phyloP scores from a whole-genome alignment of 1,140 invertebrate genomes.

The Zophobas atratus region DNA sequence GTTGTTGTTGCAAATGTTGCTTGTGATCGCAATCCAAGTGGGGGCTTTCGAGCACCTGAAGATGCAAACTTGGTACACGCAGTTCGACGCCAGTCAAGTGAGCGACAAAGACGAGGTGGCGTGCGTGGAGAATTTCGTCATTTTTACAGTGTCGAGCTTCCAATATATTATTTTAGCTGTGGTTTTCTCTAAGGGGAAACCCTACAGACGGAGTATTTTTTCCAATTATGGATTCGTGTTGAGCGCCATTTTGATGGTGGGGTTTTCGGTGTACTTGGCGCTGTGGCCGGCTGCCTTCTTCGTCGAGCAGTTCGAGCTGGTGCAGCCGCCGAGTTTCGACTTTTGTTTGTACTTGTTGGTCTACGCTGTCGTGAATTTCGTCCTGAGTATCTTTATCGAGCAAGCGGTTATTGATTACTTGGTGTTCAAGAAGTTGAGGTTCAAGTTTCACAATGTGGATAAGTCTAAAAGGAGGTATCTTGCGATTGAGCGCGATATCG shows the following conservation, averaged over 20 bases:
- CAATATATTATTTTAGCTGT: conserved; percentile 95
- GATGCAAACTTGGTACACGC: conserved; percentile 81
- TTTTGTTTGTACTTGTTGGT: conserved; percentile 77
- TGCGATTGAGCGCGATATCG: conserved; percentile 73
- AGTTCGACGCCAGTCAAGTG: conserved; percentile 69
- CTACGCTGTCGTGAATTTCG: conserved; percentile 75
- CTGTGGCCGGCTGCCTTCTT: conserved; percentile 79
- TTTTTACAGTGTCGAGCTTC: conserved; percentile 92
- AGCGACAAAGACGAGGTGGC: conserved; percentile 70
- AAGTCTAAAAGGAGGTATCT: conserved; percentile 77
- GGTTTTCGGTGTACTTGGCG: conserved; percentile 80
- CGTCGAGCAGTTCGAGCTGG: conserved; percentile 74
- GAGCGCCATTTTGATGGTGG: conserved; percentile 77
- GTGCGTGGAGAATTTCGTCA: conserved; percentile 87
- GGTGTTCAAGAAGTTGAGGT: conserved; percentile 72
- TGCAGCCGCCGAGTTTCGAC: conserved; percentile 75
- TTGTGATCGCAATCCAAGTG: conserved; percentile 80
- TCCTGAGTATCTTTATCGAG: conserved; percentile 76
- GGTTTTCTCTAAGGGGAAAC: conserved; percentile 92
- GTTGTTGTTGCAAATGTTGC: conserved; percentile 80
- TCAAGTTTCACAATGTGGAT: conserved; percentile 70
- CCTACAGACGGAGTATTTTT: conserved; percentile 88
- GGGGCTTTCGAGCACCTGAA: conserved; percentile 77
- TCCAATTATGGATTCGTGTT: conserved; percentile 82
- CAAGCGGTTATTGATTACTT: conserved; percentile 75